Evolutionary conservation across 2,888 invertebrate species (phyloP), one percentile per base, ranked within the genome.

Genomic region (Drosophila cognata): DNA sequence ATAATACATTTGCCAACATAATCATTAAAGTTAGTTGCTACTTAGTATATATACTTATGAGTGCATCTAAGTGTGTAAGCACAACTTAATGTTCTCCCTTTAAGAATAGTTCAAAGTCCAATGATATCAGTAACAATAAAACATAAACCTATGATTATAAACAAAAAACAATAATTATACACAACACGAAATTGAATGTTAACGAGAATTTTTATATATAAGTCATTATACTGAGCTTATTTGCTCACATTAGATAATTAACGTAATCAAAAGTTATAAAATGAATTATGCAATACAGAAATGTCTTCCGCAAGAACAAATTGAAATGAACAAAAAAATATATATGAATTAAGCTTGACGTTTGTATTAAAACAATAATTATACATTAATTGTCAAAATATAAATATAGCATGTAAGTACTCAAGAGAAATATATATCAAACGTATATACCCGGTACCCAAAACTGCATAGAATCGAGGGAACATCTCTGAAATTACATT

Each of bases 261-360:
- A 62, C 70, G 51, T 69, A 82, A 77, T 83, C 65, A 48, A 63
- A 81, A 70, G 68, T 67, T 77, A 78, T 68, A 66, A 69, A 65
- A 59, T 81, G 50, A 76, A 76, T 71, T 76, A 84, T 84, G 80
- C 82, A 82, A 82, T 82, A 80, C 73, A 74, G 82, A 84, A 79
- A 82, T 79, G 82, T 82, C 82, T 82, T 82, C 82, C 82, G 82
- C 72, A 71, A 79, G 46, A 62, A 36, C 59, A 62, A 63, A 33
- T 62, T 50, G 51, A 74, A 66, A 72, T 61, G 52, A 76, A 65
- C 71, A 28, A n/a, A 1, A 28, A 28, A 11, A 31, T n/a, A 29
- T 29, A 28, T 77, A 79, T 38, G 29, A 43, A 67, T 56, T 77
- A 75, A 77, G 75, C 56, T 63, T 71, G 59, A 61, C 60, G 46